These are phyloP conservation scores for Acanthosepion pharaonis DNA, from an alignment of 2,888 invertebrate species.

Conservation along the genomic window DNA sequence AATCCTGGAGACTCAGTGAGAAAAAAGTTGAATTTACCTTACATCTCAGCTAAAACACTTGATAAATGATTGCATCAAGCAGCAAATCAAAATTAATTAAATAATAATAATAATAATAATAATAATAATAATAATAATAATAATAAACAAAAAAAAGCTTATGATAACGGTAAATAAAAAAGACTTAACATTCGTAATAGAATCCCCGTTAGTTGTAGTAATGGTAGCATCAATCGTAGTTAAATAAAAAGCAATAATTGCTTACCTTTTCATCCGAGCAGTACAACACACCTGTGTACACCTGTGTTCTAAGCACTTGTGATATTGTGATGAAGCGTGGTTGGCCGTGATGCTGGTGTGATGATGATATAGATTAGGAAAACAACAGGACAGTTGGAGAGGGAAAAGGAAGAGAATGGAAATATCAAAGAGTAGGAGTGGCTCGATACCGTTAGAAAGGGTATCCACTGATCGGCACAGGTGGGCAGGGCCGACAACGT, in stretches of 20 bases:
- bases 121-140: too few relatives aligned
- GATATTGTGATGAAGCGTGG: neutral
- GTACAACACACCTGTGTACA: slow-evolving; percentile 33
- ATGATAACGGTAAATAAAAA: too few relatives aligned
- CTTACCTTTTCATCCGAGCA: slow-evolving; percentile 25
- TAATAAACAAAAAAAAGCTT: too few relatives aligned
- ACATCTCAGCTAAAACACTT: too few relatives aligned
- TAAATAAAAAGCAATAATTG: neutral
- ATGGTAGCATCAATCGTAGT: neutral
- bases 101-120: too few relatives aligned
- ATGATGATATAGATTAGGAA: neutral
- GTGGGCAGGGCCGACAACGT: neutral
- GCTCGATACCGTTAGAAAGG: neutral
- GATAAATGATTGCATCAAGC: too few relatives aligned
- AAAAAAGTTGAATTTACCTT: too few relatives aligned
- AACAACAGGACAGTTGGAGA: neutral
- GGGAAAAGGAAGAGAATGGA: neutral
- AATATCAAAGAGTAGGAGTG: neutral
- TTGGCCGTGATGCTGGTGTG: neutral
- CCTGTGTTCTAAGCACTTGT: slow-evolving; percentile 33
- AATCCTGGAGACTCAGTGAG: too few relatives aligned
- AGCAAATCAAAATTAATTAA: too few relatives aligned
- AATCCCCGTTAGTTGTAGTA: too few relatives aligned
- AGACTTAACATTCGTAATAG: too few relatives aligned
- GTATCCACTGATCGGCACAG: neutral